Conservation (phyloP, 2,888 invertebrate species). For the Anthrax anthrax region DNA sequence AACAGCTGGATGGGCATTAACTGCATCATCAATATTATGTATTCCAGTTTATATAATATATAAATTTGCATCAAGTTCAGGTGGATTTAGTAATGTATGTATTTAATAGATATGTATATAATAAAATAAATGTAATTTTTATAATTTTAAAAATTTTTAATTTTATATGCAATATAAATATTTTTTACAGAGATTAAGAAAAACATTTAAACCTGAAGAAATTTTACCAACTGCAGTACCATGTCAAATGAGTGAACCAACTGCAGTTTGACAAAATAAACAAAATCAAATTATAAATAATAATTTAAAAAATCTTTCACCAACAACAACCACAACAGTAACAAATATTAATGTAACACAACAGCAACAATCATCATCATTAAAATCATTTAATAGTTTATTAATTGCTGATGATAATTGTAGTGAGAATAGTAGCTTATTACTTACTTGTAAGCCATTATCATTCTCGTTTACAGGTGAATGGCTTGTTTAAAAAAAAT, state of each 20-base stretch:
- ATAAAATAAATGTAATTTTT: background rate
- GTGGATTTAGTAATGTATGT: slow-evolving; percentile 39
- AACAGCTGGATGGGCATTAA: slow-evolving; percentile 66
- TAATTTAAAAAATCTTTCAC: slow-evolving; percentile 7
- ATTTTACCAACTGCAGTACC: slow-evolving; percentile 28
- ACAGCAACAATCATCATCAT: background rate
- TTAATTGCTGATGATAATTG: background rate
- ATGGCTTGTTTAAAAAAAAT: slow-evolving; percentile 26
- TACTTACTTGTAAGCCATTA: slow-evolving; percentile 31
- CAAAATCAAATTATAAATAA: slow-evolving; percentile 6
- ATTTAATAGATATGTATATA: background rate
- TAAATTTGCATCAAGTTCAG: slow-evolving; percentile 55
- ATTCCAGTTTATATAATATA: slow-evolving; percentile 75
- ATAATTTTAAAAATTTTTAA: background rate
- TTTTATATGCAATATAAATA: background rate
- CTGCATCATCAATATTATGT: slow-evolving; percentile 70
- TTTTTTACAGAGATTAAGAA: slow-evolving; percentile 11
- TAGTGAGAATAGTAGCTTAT: slow-evolving; percentile 10
- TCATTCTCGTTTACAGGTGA: slow-evolving; percentile 32
- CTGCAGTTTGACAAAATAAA: slow-evolving; percentile 34
- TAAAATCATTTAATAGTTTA: background rate
- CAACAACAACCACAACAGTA: slow-evolving; percentile 10
- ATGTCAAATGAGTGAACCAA: slow-evolving; percentile 26
- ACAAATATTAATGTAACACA: background rate
- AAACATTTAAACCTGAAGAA: slow-evolving; percentile 25